Evolutionary conservation across 2,888 invertebrate genomes (phyloP).

Genomic region (Escarpia spicata): DNA sequence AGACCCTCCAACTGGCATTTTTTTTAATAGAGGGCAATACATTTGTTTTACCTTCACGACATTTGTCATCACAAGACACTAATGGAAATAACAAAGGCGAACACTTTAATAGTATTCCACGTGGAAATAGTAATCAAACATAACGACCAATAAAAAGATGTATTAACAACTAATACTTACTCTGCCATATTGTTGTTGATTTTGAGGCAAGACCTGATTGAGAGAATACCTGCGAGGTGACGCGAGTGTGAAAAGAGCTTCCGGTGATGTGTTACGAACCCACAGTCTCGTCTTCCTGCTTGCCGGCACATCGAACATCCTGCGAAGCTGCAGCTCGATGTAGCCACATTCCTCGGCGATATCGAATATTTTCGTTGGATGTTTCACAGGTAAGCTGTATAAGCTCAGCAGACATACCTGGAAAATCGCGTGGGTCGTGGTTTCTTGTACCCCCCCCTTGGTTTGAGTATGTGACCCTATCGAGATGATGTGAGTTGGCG

Average conservation of each 20-base stretch:
- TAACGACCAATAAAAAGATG: no score
- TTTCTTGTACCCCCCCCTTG: constrained; percentile 35
- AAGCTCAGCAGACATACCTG: constrained; percentile 42
- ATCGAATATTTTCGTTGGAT: constrained; percentile 42
- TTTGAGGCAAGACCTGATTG: background rate
- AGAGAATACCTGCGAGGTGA: constrained; percentile 29
- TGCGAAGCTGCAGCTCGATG: constrained; percentile 41
- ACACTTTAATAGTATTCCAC: no score
- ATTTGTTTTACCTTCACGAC: no score
- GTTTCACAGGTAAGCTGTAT: constrained; percentile 36
- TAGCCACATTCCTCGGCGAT: constrained; percentile 40
- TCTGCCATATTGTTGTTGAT: background rate
- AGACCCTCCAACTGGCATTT: no score
- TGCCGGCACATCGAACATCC: constrained; percentile 37
- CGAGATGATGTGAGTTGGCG: constrained; percentile 39
- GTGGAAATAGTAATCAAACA: no score
- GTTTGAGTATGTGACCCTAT: constrained; percentile 41
- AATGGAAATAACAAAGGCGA: no score
- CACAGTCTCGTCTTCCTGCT: constrained; percentile 37
- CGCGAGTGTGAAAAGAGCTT: constrained; percentile 35
- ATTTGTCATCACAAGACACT: no score
- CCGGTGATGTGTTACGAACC: constrained; percentile 38
- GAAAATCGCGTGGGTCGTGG: constrained; percentile 17
- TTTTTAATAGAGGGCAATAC: no score
- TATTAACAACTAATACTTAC: background rate